These are phyloP conservation scores for Datnioides undecimradiatus DNA, from an alignment of 2,113 vertebrate species.

Conservation along the genomic window DNA sequence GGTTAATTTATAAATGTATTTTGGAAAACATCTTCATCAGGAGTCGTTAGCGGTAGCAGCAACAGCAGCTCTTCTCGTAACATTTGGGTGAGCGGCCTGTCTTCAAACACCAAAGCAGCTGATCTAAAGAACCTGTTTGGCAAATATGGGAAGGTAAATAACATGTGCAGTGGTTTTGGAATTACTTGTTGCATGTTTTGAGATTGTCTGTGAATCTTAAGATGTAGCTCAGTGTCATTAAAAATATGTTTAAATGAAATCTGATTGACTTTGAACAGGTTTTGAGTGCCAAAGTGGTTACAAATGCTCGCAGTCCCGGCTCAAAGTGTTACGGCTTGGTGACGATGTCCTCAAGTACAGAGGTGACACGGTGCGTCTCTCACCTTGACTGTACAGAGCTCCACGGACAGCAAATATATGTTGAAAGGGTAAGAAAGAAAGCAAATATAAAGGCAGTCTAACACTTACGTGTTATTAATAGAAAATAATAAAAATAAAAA, in stretches of 20 bases:
- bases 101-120: conserved; percentile 98
- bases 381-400: conserved; percentile 96
- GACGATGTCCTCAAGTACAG: conserved; percentile 95
- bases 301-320: conserved; percentile 96
- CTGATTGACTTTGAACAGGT: conserved; percentile 86
- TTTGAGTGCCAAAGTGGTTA: conserved; percentile 96
- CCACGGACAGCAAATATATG: conserved; percentile 96
- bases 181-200: neutral
- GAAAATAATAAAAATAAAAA: too few relatives aligned
- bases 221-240: neutral
- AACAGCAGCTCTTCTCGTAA: conserved; percentile 92
- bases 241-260: neutral
- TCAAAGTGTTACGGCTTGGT: conserved; percentile 97
- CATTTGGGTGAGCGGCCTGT: conserved; percentile 97
- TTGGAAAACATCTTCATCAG: conserved; percentile 73
- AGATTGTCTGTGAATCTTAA: neutral
- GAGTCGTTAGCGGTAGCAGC: conserved; percentile 80
- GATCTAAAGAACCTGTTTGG: conserved; percentile 99
- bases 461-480: neutral
- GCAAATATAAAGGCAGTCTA: neutral
- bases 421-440: conserved; percentile 90
- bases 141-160: conserved; percentile 96
- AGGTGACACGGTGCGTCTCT: conserved; percentile 92
- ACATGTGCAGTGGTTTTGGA: neutral
- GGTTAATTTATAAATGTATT: neutral